These are phyloP conservation scores for Calameuta pallipes DNA, from an alignment of 2,888 invertebrate genomes.

Conservation along the genomic window DNA sequence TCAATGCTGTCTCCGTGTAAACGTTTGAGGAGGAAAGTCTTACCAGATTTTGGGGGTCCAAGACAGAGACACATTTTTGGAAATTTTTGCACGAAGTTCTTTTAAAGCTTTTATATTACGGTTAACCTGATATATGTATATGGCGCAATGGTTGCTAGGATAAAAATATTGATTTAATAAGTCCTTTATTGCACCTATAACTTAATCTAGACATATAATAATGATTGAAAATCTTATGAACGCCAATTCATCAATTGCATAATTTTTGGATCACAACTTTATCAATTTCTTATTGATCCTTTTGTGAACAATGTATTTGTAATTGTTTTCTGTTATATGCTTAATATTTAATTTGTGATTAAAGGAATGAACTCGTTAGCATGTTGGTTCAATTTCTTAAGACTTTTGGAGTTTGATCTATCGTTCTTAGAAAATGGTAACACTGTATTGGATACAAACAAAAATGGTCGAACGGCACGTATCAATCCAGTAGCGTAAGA, in stretches of 20 bases:
- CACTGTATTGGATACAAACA: not conserved
- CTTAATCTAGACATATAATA: not conserved
- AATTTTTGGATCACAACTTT: not conserved
- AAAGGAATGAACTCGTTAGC: not conserved
- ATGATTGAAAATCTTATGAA: not conserved
- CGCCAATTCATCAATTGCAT: not conserved
- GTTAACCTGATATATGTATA: not conserved
- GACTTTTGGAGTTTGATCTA: not conserved
- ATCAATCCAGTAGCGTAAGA: not conserved
- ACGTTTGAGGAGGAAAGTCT: conserved; percentile 81
- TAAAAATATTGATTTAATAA: not conserved
- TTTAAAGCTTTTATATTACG: not conserved
- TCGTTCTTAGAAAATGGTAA: not conserved
- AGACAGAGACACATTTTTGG: conserved; percentile 73
- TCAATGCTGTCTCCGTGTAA: conserved; percentile 80
- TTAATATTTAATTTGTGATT: not conserved
- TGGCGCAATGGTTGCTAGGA: not conserved
- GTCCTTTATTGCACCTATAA: not conserved
- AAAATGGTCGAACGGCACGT: not conserved
- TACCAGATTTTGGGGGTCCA: conserved; percentile 84
- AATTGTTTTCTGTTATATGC: not conserved
- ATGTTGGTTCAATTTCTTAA: not conserved
- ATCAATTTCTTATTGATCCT: not conserved
- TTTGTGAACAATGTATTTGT: not conserved
- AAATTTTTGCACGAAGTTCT: not conserved